Conservation (phyloP, 2,797 vertebrate species). For the Serranus cabrilla region DNA sequence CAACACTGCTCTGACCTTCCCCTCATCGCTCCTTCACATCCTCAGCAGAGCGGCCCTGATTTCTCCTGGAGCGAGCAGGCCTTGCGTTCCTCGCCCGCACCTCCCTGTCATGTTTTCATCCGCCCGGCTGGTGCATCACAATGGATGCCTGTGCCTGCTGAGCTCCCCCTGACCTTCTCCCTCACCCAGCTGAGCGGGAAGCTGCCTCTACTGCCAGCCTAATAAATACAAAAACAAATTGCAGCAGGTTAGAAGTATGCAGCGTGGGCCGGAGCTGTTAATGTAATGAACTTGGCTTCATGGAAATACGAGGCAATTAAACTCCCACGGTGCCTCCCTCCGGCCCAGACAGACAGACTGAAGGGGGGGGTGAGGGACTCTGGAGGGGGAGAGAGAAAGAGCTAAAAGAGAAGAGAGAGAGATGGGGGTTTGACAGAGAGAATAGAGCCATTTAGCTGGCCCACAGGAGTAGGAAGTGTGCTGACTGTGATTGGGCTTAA, state of each 20-base stretch:
- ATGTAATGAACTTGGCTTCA: slow-evolving; percentile 84
- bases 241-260: slow-evolving; percentile 86
- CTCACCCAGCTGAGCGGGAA: slow-evolving; percentile 64
- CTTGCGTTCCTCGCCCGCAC: slow-evolving; percentile 38
- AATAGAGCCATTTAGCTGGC: slow-evolving; percentile 82
- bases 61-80: slow-evolving; percentile 38
- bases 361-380: slow-evolving; percentile 45
- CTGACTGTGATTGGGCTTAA: slow-evolving; percentile 78
- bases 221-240: slow-evolving; percentile 87
- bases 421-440: slow-evolving; percentile 53
- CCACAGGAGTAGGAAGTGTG: slow-evolving; percentile 81
- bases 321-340: slow-evolving; percentile 85
- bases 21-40: slow-evolving; percentile 37
- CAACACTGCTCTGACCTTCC: slow-evolving; percentile 53
- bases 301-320: slow-evolving; percentile 87
- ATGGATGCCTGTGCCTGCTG: slow-evolving; percentile 73
- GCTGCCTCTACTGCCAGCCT: slow-evolving; percentile 68
- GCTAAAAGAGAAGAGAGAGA: slow-evolving; percentile 17
- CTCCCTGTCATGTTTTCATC: slow-evolving; percentile 69
- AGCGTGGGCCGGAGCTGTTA: slow-evolving; percentile 83
- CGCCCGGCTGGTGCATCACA: slow-evolving; percentile 70
- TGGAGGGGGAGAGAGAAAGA: slow-evolving; percentile 41
- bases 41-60: slow-evolving; percentile 57
- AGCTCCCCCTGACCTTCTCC: slow-evolving; percentile 79
- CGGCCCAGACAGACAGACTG: slow-evolving; percentile 70